Evolutionary conservation across 2,113 vertebrate species (phyloP), one percentile per base, ranked within the genome.

Genomic region (Pangasianodon gigas): DNA sequence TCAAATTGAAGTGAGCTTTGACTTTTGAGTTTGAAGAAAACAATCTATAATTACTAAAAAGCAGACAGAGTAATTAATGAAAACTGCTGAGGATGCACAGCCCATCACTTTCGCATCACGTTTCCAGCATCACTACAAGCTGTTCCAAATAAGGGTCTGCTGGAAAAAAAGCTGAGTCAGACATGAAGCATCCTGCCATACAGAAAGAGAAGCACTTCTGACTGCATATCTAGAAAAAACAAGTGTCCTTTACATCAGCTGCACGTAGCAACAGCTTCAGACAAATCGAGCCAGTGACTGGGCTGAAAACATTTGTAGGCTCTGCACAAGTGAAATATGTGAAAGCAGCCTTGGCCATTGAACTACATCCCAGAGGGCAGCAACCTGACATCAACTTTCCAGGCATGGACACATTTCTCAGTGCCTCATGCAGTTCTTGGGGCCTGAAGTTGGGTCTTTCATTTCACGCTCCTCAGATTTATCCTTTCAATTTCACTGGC

Each of bases 151-250:
- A 46, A 21, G 69, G 1, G 1, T 84, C 29, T 75, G 26, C 18
- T 21, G n/a, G 26, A 37, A 11, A 41, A 83, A 37, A 80, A 80
- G 9, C 56, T 52, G 56, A 85, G 41, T 29, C 26, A 19, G 56
- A 62, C 13, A 84, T 29, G 21, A 84, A 84, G 71, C 83, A 52
- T 41, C 44, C 21, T 54, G 71, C 13, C 71, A 52, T 19, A 65
- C 24, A 85, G 37, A 14, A n/a, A 6, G n/a, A 77, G 51, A 58
- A 67, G 67, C 48, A 89, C 62, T 85, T n/a, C 83, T 94, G 93
- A 92, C 93, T 90, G 75, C 29, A 48, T 92, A 89, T 90, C 90
- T 89, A 87, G 89, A 88, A 93, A 93, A 90, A 92, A 92, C 93
- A 93, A 88, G 71, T 65, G 51, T 91, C 87, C 6, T 62, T 44